Conservation (phyloP, 2,797 vertebrate genomes). For the Urophycis tenuis region DNA sequence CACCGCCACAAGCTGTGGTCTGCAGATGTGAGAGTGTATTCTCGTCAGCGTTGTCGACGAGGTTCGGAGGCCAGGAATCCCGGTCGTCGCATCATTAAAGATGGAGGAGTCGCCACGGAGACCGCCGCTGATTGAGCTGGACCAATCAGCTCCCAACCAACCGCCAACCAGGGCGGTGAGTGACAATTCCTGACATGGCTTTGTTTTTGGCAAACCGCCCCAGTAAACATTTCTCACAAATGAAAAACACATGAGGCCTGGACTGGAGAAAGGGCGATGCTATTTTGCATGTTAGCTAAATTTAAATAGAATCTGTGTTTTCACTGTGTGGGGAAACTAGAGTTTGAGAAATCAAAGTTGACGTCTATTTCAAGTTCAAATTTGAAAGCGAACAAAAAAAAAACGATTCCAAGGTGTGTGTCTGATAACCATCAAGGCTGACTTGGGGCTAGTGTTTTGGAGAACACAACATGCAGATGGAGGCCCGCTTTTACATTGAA, state of each 20-base stretch:
- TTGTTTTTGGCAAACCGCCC: neutral
- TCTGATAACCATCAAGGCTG: neutral
- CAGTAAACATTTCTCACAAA: neutral
- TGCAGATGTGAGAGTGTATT: too few species aligned
- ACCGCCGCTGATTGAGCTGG: neutral
- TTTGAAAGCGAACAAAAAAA: neutral
- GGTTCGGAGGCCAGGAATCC: neutral
- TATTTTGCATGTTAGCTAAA: neutral
- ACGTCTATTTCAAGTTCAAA: neutral
- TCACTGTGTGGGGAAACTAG: neutral
- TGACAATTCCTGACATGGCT: neutral
- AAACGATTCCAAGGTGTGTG: neutral
- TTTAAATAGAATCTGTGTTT: neutral
- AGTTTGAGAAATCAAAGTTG: neutral
- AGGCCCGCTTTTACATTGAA: neutral
- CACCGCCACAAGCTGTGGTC: too few species aligned
- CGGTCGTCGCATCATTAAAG: neutral
- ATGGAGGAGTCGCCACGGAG: neutral
- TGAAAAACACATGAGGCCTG: neutral
- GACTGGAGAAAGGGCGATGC: neutral
- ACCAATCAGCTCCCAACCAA: neutral
- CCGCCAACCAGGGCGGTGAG: too few species aligned
- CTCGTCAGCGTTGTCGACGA: too few species aligned
- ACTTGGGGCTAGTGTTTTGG: neutral
- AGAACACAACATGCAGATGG: neutral